Conservation (phyloP, 1,140 invertebrate genomes). For the Zaprionus tsacasi region DNA sequence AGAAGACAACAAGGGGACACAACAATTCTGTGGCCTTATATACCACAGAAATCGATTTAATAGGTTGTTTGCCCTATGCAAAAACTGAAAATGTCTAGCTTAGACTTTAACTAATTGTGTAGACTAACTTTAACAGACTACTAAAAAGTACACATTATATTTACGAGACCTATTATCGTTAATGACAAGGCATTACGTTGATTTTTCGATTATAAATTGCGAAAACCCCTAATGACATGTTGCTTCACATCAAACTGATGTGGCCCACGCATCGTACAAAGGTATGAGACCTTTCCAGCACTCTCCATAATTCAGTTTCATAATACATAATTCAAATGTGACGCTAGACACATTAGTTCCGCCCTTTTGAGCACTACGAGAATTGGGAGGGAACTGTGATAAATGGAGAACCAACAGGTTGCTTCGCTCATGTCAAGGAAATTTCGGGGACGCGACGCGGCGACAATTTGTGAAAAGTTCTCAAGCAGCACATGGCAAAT, state of each 20-base stretch:
- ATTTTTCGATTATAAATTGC: constrained; percentile 59
- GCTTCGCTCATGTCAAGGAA: constrained; percentile 46
- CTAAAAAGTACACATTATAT: neutral
- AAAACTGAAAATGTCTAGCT: neutral
- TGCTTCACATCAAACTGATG: constrained; percentile 53
- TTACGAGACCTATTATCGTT: neutral
- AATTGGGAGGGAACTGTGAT: constrained; percentile 26
- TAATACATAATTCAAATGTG: constrained; percentile 78
- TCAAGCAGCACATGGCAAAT: neutral
- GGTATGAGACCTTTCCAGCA: neutral
- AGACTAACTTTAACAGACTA: neutral
- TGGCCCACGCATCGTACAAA: constrained; percentile 28
- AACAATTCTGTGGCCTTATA: neutral
- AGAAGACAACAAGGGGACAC: neutral
- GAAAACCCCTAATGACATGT: constrained; percentile 54
- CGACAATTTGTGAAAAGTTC: constrained; percentile 55
- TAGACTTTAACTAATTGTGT: neutral
- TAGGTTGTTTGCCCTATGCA: neutral
- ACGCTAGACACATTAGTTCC: constrained; percentile 74
- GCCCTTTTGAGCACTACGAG: constrained; percentile 62
- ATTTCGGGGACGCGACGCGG: constrained; percentile 36
- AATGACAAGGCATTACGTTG: neutral
- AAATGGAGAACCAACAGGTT: constrained; percentile 72
- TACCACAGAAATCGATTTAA: constrained; percentile 49
- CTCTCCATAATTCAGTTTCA: constrained; percentile 39